Conservation (phyloP, 2,888 invertebrate genomes). For the Augiades crinisus region DNA sequence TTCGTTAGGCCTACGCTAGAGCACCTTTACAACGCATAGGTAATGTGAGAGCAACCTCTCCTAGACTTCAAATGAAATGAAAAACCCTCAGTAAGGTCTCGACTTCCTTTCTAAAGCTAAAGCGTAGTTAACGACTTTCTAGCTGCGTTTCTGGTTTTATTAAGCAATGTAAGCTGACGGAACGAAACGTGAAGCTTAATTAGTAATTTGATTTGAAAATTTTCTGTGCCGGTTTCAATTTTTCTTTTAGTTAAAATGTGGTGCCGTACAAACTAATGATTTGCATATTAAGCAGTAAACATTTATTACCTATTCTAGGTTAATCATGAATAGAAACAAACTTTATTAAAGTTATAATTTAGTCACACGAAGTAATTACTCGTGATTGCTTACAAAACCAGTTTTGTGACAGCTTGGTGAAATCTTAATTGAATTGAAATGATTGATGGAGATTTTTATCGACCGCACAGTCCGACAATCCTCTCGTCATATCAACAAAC, state of each 20-base stretch:
- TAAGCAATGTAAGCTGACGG: slow-evolving; percentile 63
- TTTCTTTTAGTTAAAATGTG: slow-evolving; percentile 27
- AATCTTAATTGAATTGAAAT: no score
- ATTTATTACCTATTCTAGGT: neutral
- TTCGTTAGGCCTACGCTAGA: slow-evolving; percentile 37
- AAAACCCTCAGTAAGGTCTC: slow-evolving; percentile 59
- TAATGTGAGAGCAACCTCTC: slow-evolving; percentile 46
- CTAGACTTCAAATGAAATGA: slow-evolving; percentile 59
- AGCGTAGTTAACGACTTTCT: slow-evolving; percentile 62
- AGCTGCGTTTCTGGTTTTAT: slow-evolving; percentile 57
- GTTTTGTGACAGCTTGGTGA: no score
- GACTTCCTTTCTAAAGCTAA: slow-evolving; percentile 61
- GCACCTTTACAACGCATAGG: slow-evolving; percentile 45
- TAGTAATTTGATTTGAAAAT: slow-evolving; percentile 63
- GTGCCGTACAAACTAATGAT: neutral
- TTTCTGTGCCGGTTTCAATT: slow-evolving; percentile 47
- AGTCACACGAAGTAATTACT: no score
- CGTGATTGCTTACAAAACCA: no score
- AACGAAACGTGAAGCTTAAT: slow-evolving; percentile 62
- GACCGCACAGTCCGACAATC: no score
- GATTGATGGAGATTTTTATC: no score
- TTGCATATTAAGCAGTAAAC: neutral
- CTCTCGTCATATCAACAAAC: neutral
- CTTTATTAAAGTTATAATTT: no score
- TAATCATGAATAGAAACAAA: no score